Evolutionary conservation across 2,888 invertebrate genomes (phyloP).

Genomic region (Drosophila anceps): DNA sequence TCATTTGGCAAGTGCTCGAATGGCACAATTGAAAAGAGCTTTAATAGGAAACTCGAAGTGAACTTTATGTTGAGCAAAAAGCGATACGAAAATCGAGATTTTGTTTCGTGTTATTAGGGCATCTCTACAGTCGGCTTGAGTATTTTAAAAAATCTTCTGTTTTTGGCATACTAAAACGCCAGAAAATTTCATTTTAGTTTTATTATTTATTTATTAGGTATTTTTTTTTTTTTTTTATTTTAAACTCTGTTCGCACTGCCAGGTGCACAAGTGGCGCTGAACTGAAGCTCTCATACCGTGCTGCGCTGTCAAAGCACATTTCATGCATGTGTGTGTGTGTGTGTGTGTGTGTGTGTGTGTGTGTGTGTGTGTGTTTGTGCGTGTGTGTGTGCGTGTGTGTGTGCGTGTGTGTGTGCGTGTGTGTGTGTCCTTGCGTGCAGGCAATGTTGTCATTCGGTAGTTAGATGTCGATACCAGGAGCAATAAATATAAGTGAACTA

Average conservation of each 20-base stretch:
- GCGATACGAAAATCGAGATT: too few relatives aligned
- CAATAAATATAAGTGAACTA: conserved; percentile 21
- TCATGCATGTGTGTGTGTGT: background rate
- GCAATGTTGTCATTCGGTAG: conserved; percentile 26
- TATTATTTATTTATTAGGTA: conserved; percentile 20
- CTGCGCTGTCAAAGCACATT: conserved; percentile 2
- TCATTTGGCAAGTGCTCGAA: background rate
- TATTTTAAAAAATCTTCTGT: background rate
- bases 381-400: background rate
- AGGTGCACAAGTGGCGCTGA: conserved; percentile 4
- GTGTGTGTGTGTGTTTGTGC: background rate
- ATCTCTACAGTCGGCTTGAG: background rate
- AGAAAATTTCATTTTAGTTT: conserved; percentile 22
- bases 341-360: background rate
- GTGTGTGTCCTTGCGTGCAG: background rate
- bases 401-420: too few relatives aligned
- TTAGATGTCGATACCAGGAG: conserved; percentile 49
- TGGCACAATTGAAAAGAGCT: background rate
- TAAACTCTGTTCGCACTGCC: conserved; percentile 4
- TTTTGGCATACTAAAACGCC: conserved; percentile 1
- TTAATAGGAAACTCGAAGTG: background rate
- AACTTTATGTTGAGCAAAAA: background rate
- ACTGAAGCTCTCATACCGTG: background rate
- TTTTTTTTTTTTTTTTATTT: conserved; percentile 1
- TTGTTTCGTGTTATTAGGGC: conserved; percentile 1